These are phyloP conservation scores for Prionace glauca DNA, from an alignment of 2,797 vertebrate species.

Conservation along the genomic window DNA sequence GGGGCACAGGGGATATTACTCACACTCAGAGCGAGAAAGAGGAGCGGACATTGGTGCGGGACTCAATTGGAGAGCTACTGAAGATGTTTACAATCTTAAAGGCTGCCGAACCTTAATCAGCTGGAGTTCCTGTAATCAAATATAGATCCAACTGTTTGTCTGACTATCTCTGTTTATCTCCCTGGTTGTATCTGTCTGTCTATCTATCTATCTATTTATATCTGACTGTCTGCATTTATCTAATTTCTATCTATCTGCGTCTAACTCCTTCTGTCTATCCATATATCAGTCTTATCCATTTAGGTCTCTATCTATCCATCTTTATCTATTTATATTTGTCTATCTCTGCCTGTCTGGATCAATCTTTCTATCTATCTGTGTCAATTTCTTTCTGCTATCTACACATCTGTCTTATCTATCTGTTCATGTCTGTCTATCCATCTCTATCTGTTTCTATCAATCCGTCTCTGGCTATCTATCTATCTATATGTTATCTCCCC, in stretches of 20 bases:
- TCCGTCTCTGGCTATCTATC: neutral
- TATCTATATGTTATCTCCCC: neutral
- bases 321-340: neutral
- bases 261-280: neutral
- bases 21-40: neutral
- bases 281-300: neutral
- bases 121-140: neutral
- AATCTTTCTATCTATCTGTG: too few species aligned
- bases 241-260: neutral
- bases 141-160: neutral
- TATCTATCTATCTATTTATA: too few species aligned
- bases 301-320: neutral
- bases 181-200: neutral
- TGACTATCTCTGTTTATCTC: neutral
- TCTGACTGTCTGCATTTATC: neutral
- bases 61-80: too few species aligned
- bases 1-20: neutral
- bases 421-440: too few species aligned
- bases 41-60: conserved; percentile 2
- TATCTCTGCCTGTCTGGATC: too few species aligned
- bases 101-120: neutral
- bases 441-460: too few species aligned
- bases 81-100: neutral
- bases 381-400: too few species aligned
- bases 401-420: too few species aligned